Evolutionary conservation across 2,113 vertebrate genomes (phyloP), one percentile per base, ranked within the genome.

Genomic region (Oncorhynchus keta): DNA sequence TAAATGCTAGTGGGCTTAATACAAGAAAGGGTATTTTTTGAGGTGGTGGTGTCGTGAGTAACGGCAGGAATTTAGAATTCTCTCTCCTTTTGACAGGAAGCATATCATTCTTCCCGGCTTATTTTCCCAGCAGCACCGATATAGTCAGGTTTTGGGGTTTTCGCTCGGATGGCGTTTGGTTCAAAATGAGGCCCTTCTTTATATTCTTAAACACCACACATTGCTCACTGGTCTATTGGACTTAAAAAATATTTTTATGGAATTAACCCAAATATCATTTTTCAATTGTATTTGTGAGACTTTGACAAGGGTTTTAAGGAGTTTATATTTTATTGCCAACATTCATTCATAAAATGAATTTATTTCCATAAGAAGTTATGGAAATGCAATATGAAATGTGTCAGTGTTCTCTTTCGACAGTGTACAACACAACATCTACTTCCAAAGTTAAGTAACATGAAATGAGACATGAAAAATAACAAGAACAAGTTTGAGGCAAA

Each of bases 1-100:
- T 94, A 98, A 96, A 96, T 81, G 92, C 86, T 80, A 77, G 78
- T 83, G 79, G 84, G 86, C 93, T 88, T 85, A 88, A 83, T 91
- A 94, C 83, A 85, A 86, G 89, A 85, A 91, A 86, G 87, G 72
- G 71, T 88, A 88, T 89, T 87, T 51, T 5, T 55, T 14, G 51
- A 49, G 82, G 76, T 55, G 88, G 81, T 73, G 83, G 77, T 72
- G 74, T 80, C 30, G 39, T 85, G 84, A 88, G 86, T 83, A 90
- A 79, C 83, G 84, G 85, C 86, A 77, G 81, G 84, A 92, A 91
- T 45, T 45, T 45, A 45, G 39, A 45, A 45, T 89, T 89, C 62
- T 75, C 73, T 86, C 83, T 88, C 84, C 74, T 78, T 84, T 79
- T 92, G 85, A 93, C 92, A 93, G 90, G 90, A 92, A 91, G 85